Conservation (phyloP, 1,140 invertebrate species). For the Chymomyza costata region DNA sequence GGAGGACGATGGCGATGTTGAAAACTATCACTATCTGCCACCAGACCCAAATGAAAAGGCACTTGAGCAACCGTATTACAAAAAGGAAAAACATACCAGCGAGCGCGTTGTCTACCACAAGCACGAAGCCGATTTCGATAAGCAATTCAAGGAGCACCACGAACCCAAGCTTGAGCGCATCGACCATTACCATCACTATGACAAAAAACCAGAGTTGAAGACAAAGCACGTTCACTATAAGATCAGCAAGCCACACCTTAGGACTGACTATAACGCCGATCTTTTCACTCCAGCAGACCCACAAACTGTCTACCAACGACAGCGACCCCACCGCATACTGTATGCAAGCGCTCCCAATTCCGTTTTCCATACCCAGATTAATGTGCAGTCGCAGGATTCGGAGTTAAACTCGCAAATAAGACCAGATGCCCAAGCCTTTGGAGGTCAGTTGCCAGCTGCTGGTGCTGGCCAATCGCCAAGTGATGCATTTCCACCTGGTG, state of each 20-base stretch:
- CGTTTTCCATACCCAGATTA: conserved; percentile 59
- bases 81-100: conserved; percentile 55
- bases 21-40: conserved; percentile 48
- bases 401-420: conserved; percentile 46
- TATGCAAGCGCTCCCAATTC: conserved; percentile 63
- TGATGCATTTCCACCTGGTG: conserved; percentile 15
- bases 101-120: conserved; percentile 55
- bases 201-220: conserved; percentile 55
- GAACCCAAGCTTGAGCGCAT: conserved; percentile 47
- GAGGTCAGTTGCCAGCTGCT: no score
- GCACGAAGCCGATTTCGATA: conserved; percentile 27
- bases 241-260: conserved; percentile 26
- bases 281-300: conserved; percentile 41
- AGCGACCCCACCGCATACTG: conserved; percentile 39
- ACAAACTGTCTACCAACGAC: conserved; percentile 37
- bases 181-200: conserved; percentile 60
- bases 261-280: conserved; percentile 27
- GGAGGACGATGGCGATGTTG: conserved; percentile 35
- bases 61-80: conserved; percentile 34
- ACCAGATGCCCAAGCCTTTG: no score
- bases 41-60: conserved; percentile 16
- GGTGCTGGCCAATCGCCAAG: conserved; percentile 9
- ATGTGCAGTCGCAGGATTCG: conserved; percentile 60
- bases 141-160: conserved; percentile 31
- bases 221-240: conserved; percentile 53